Conservation (phyloP, 1,140 invertebrate species). For the Latrodectus geometricus region DNA sequence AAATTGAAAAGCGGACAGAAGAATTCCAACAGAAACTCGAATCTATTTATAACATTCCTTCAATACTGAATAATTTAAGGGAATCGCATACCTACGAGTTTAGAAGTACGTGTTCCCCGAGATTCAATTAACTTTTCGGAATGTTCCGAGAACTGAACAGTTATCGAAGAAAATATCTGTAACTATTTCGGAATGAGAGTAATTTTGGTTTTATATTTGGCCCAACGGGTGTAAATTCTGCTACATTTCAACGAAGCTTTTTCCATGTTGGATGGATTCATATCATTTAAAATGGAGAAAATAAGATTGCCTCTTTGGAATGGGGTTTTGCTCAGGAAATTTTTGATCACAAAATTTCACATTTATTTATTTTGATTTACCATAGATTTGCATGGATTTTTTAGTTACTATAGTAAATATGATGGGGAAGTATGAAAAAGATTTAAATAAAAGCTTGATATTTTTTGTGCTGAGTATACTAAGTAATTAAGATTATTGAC, state of each 20-base stretch:
- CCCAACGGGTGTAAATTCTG: constrained; percentile 48
- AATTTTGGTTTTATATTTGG: constrained; percentile 55
- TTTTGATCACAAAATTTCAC: too few relatives aligned
- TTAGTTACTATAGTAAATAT: too few relatives aligned
- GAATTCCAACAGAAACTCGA: constrained; percentile 37
- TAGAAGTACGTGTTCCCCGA: constrained; percentile 28
- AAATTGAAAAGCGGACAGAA: constrained; percentile 28
- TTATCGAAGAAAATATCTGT: constrained; percentile 52
- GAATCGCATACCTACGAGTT: constrained; percentile 32
- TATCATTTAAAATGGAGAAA: constrained; percentile 23
- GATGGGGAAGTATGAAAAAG: too few relatives aligned
- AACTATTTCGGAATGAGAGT: constrained; percentile 49
- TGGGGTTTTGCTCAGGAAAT: too few relatives aligned
- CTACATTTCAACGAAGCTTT: constrained; percentile 34
- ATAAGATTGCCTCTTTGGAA: too few relatives aligned
- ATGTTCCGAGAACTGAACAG: constrained; percentile 44
- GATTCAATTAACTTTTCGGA: constrained; percentile 51
- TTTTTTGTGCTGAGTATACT: too few relatives aligned
- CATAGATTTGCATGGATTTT: too few relatives aligned
- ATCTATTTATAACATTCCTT: constrained; percentile 50
- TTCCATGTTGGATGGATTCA: not conserved
- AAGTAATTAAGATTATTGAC: too few relatives aligned
- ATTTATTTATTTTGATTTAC: too few relatives aligned
- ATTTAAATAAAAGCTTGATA: too few relatives aligned
- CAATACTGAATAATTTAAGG: constrained; percentile 53